Base-by-base conservation (phyloP, 2,888 invertebrate genomes). In the Caenorhabditis virilis region DNA sequence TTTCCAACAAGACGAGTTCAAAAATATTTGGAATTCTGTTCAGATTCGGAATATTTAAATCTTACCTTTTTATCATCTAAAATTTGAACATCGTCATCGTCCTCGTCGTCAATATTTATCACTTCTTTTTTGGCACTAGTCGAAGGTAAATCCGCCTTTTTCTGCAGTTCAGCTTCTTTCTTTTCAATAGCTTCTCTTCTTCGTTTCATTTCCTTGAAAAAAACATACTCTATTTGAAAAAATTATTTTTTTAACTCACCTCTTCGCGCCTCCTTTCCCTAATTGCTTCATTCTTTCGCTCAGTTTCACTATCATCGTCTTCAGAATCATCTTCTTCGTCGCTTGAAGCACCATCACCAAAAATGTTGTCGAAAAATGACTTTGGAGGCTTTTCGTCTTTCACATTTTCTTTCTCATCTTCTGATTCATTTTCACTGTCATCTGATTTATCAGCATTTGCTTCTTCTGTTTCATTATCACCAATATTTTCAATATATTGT, bases 321-420 rank as follows among this genome's bases (percentile, higher is more conserved):
- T 61, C 59, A 3, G 50, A 35, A 27, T 48, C 55, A 26, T 23
- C 2, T 13, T 47, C 53, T 4, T 49, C 47, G 16, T 36, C 50
- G 7, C 46, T 50, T 20, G 49, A 33, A 15, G n/a, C 16, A 25
- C 33, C 26, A 6, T 45, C 55, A 6, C 53, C 74, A 41, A 74
- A 74, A 35, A 74, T 56, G 1, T 51, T 55, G 16, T 63, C 71
- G 48, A 71, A 74, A 43, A 74, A 60, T 27, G 65, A 57, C 25
- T 59, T 52, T 36, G 74, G 74, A 23, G 71, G 66, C 20, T 65
- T 60, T 39, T 61, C n/a, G n/a, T n/a, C n/a, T n/a, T n/a, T n/a
- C n/a, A n/a, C n/a, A n/a, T n/a, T n/a, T n/a, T n/a, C 48, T 15
- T 53, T 48, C 2, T 50, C 38, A 15, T 57, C 55, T n/a, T 52